Conservation (phyloP, 2,113 vertebrate genomes). For the Gadus chalcogrammus region DNA sequence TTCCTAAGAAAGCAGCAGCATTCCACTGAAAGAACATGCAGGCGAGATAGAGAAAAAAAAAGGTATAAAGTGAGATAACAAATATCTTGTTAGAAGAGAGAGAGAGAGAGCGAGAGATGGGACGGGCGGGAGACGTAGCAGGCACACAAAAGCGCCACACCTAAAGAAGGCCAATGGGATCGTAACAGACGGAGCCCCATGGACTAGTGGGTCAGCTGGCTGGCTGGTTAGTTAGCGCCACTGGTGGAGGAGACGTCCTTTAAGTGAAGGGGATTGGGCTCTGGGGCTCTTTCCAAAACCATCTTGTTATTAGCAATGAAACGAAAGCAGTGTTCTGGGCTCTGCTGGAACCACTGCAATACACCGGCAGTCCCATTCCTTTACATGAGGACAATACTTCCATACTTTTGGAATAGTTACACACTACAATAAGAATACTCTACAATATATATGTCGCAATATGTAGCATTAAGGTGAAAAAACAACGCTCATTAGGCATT, state of each 20-base stretch:
- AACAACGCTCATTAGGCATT: constrained; percentile 36
- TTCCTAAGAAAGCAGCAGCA: constrained; percentile 19
- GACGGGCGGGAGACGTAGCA: constrained; percentile 24
- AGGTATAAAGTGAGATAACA: constrained; percentile 2
- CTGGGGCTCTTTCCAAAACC: constrained; percentile 22
- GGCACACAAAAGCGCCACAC: constrained; percentile 50
- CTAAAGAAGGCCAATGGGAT: constrained; percentile 52
- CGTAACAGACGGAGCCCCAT: constrained; percentile 47
- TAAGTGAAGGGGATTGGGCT: neutral
- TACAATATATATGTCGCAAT: neutral
- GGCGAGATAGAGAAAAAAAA: no score
- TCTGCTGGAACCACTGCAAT: neutral
- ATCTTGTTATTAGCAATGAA: constrained; percentile 13
- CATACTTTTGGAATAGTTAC: neutral
- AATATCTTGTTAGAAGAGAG: neutral
- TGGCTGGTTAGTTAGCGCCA: constrained; percentile 24
- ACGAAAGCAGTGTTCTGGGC: constrained; percentile 8
- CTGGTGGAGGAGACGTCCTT: no score
- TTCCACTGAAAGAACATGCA: constrained; percentile 8
- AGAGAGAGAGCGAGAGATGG: constrained; percentile 24
- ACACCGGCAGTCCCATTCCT: neutral
- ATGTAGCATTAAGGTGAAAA: constrained; percentile 3
- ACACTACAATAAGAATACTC: neutral
- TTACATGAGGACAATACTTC: constrained; percentile 5
- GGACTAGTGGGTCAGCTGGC: constrained; percentile 46